Conservation (phyloP, 2,888 invertebrate species). For the Gastracanthus pulcherrimus region DNA sequence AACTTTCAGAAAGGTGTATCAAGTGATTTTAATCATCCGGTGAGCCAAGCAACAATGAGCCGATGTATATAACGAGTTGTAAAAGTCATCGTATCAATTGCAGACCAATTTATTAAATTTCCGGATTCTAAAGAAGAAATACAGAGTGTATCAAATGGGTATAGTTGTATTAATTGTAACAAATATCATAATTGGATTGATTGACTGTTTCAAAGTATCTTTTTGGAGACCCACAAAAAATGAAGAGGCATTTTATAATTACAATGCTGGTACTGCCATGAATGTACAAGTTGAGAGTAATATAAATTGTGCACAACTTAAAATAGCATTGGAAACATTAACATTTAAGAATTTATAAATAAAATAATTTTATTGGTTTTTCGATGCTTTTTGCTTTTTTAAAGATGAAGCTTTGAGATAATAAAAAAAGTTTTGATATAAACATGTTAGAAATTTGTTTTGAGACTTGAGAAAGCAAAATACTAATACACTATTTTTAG, state of each 20-base stretch:
- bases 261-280: not conserved
- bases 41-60: not conserved
- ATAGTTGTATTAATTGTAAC: no score
- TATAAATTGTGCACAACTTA: not conserved
- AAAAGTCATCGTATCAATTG: not conserved
- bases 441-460: no score
- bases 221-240: not conserved
- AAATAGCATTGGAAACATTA: not conserved
- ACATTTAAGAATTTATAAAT: no score
- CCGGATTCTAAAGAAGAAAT: not conserved
- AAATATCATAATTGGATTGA: not conserved
- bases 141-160: no score
- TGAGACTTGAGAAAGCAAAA: no score
- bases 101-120: not conserved
- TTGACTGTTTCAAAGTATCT: not conserved
- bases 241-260: constrained; percentile 6
- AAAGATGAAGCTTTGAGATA: no score
- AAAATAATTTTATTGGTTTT: no score
- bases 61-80: not conserved
- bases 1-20: not conserved
- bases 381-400: no score
- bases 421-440: no score
- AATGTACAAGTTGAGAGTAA: not conserved
- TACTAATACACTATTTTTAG: no score
- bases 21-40: not conserved